phyloP scores from a whole-genome alignment of 2,888 invertebrate species.

The Tenthredo mesomela region DNA sequence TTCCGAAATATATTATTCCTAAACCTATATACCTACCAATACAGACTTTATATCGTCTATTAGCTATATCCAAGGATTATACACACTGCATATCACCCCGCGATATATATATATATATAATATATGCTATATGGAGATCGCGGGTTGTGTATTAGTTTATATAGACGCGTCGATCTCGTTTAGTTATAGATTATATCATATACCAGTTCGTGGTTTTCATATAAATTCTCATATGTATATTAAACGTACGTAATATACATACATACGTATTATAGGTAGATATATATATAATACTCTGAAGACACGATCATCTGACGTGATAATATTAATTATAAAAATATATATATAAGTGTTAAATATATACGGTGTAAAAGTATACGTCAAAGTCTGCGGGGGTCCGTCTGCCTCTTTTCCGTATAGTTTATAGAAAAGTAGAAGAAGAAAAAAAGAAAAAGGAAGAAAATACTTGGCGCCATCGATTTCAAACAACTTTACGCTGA shows the following conservation, averaged over 20 bases:
- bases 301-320: not conserved
- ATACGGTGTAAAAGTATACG: not conserved
- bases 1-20: not conserved
- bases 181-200: too few relatives aligned
- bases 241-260: not conserved
- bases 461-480: slow-evolving; percentile 35
- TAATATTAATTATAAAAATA: slow-evolving; percentile 52
- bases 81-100: not conserved
- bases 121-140: too few relatives aligned
- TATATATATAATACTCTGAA: too few relatives aligned
- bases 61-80: not conserved
- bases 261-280: too few relatives aligned
- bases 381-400: slow-evolving; percentile 50
- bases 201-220: too few relatives aligned
- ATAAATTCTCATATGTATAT: not conserved
- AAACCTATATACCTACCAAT: not conserved
- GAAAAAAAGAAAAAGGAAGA: not conserved
- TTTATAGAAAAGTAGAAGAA: not conserved
- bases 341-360: slow-evolving; percentile 31
- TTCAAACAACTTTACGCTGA: slow-evolving; percentile 42
- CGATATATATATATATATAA: too few relatives aligned
- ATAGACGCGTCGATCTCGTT: too few relatives aligned
- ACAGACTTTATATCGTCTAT: not conserved
- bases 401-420: slow-evolving; percentile 37
- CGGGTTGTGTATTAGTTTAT: too few relatives aligned